These are phyloP conservation scores for Chelonia mydas DNA, from an alignment of 2,797 vertebrate genomes.

Conservation along the genomic window DNA sequence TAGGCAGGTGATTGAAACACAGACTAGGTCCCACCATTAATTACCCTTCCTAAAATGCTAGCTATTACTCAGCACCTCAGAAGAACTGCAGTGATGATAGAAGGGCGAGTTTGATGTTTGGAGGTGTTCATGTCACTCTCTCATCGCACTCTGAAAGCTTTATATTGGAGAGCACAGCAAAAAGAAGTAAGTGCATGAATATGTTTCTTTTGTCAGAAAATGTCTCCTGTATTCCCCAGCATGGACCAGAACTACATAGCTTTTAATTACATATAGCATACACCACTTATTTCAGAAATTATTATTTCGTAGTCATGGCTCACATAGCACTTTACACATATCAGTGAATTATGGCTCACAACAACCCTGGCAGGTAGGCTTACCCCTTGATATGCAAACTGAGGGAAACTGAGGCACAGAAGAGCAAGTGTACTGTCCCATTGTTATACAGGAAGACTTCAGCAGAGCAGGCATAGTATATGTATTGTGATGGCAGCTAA, in stretches of 20 bases:
- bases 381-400: neutral
- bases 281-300: neutral
- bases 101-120: conserved; percentile 69
- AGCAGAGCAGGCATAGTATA: neutral
- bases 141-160: conserved; percentile 60
- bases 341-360: neutral
- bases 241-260: neutral
- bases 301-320: neutral
- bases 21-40: conserved; percentile 73
- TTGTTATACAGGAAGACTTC: neutral
- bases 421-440: neutral
- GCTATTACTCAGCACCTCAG: conserved; percentile 69
- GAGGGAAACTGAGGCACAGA: neutral
- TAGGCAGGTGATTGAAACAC: conserved; percentile 81
- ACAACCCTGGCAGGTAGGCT: neutral
- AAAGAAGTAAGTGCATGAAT: conserved; percentile 12
- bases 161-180: conserved; percentile 32
- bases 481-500: neutral
- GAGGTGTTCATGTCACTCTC: conserved; percentile 57
- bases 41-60: conserved; percentile 70
- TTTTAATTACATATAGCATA: neutral
- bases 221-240: neutral
- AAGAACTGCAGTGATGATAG: conserved; percentile 75
- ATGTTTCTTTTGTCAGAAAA: conserved; percentile 11
- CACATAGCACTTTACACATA: neutral